Evolutionary conservation across 2,888 invertebrate species (phyloP), one percentile per base, ranked within the genome.

Genomic region (Ectobius pallidus): DNA sequence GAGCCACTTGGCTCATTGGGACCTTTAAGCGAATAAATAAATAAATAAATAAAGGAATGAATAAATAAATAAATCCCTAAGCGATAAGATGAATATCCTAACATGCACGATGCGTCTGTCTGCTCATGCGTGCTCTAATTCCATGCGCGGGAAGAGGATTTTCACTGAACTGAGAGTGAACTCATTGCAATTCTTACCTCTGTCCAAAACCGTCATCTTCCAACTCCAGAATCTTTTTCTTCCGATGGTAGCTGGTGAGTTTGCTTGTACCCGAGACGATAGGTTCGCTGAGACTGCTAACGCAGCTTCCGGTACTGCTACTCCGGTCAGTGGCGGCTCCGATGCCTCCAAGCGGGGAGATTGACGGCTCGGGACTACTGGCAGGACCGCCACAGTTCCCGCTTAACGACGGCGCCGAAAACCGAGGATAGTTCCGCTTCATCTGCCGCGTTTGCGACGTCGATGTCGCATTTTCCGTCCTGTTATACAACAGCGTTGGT

Each of bases 351-450:
- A 44, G 65, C 42, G 65, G 65, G 6, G 65, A 65, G 16, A 44
- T n/a, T 14, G 65, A 65, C 25, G 65, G 65, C 65, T 65, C 65
- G 27, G 65, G 65, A 32, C 65, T 65, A 22, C 65, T 65, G 44
- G 27, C 55, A 22, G 22, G 25, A 4, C 58, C 30, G 27, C 32
- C 58, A 11, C 58, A 32, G n/a, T 58, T 58, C 14, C 30, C 30
- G 32, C 14, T 9, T 14, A 58, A 58, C 11, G 58, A 25, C 44
- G 65, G 44, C 18, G 46, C 42, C 14, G 63, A 16, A 22, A 42
- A 63, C 1, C 63, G 42, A 22, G 42, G 20, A n/a, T 2, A 58
- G n/a, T 16, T 58, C 4, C 58, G 2, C 18, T 30, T 32, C 22
- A 30, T 2, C 16, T 30, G 58, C 2, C 25, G 58, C 16, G 22